A percentile compares a stretch with the other conserved stretches of the same genome.
Conservation (phyloP, 1,140 invertebrate species). For the Leptonema lineaticorne region DNA sequence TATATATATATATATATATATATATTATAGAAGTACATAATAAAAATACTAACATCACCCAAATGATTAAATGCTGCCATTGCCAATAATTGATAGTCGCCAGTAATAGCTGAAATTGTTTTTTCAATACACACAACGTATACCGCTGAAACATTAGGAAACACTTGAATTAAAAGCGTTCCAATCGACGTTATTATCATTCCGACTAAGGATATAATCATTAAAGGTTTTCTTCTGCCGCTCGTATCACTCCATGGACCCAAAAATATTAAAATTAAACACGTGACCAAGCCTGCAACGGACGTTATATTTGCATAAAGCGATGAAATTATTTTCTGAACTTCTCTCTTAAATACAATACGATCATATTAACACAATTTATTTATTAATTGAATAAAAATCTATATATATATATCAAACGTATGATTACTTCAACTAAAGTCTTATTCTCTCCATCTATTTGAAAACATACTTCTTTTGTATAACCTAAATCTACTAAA, state of each 20-base stretch:
- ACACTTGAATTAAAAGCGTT: slow-evolving; percentile 47
- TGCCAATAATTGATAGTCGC: slow-evolving; percentile 50
- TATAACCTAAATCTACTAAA: slow-evolving; percentile 33
- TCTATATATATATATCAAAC: background rate
- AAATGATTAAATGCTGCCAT: slow-evolving; percentile 52
- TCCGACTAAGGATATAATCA: slow-evolving; percentile 49
- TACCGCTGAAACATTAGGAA: slow-evolving; percentile 49
- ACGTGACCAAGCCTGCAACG: slow-evolving; percentile 49
- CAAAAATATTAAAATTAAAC: slow-evolving; percentile 49
- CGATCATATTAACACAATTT: slow-evolving; percentile 41
- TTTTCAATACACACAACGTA: slow-evolving; percentile 50
- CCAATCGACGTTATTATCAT: slow-evolving; percentile 50
- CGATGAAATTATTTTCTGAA: slow-evolving; percentile 50
- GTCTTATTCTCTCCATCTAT: slow-evolving; percentile 20
- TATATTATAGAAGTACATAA: too few species aligned
- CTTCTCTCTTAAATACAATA: slow-evolving; percentile 53
- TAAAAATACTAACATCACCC: slow-evolving; percentile 49
- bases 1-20: too few species aligned
- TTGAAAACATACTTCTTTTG: slow-evolving; percentile 30
- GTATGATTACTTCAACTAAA: slow-evolving; percentile 29
- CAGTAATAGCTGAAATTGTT: slow-evolving; percentile 52
- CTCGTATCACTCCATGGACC: slow-evolving; percentile 56
- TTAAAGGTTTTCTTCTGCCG: slow-evolving; percentile 51
- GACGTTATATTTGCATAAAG: slow-evolving; percentile 51
- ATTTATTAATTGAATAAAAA: background rate